A percentile compares a stretch with the other conserved stretches of the same genome.
Evolutionary conservation across 2,113 vertebrate genomes (phyloP).

Genomic region (Formicarius rufipectus): DNA sequence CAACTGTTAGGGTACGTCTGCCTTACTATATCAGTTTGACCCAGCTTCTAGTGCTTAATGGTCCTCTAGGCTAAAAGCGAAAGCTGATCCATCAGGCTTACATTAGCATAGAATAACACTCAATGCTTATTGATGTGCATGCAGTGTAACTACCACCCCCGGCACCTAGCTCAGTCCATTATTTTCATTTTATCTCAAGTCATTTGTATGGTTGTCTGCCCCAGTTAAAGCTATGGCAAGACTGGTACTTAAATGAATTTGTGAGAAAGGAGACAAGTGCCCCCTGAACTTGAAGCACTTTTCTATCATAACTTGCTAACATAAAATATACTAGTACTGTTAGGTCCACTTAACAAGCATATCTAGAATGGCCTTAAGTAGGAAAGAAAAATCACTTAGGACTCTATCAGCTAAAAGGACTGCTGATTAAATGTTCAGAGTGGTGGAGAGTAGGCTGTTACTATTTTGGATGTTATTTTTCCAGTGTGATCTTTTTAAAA

Average conservation of each 20-base stretch:
- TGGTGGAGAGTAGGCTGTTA: not conserved
- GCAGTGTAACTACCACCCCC: slow-evolving; percentile 78
- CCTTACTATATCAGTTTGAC: slow-evolving; percentile 81
- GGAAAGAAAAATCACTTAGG: slow-evolving; percentile 62
- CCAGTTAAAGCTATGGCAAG: slow-evolving; percentile 79
- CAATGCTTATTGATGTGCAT: slow-evolving; percentile 85
- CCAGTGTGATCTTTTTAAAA: slow-evolving; percentile 60
- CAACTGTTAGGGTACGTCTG: slow-evolving; percentile 71
- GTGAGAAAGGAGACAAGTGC: slow-evolving; percentile 80
- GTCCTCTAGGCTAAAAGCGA: slow-evolving; percentile 90
- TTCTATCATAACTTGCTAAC: slow-evolving; percentile 75
- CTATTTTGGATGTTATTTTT: slow-evolving; percentile 28
- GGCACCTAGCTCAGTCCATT: slow-evolving; percentile 81
- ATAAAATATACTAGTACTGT: slow-evolving; percentile 72
- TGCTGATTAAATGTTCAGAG: slow-evolving; percentile 69
- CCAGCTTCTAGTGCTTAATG: slow-evolving; percentile 87
- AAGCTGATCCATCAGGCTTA: slow-evolving; percentile 92
- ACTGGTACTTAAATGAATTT: slow-evolving; percentile 82
- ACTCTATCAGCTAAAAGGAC: slow-evolving; percentile 67
- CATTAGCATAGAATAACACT: slow-evolving; percentile 92
- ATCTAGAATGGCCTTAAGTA: slow-evolving; percentile 67
- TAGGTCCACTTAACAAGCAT: slow-evolving; percentile 69
- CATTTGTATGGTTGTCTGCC: slow-evolving; percentile 84
- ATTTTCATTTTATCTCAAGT: slow-evolving; percentile 88
- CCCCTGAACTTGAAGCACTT: slow-evolving; percentile 88